Percentiles rank a stretch among this genome's conserved stretches.
phyloP scores from a whole-genome alignment of 2,113 vertebrate species.

The Actenoides lindsayi region DNA sequence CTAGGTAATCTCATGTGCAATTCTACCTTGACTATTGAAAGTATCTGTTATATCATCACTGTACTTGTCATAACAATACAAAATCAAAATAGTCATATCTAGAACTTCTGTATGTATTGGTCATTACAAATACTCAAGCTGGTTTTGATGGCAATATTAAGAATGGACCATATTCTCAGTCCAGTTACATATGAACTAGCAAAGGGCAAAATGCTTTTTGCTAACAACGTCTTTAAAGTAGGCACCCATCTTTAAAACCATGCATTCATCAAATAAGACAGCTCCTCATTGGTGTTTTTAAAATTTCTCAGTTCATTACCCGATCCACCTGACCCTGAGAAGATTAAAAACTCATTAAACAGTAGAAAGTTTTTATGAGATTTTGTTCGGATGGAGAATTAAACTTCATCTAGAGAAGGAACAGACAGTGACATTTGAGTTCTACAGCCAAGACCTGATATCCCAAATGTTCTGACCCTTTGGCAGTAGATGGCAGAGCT shows the following conservation, averaged over 20 bases:
- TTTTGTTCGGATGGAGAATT: neutral
- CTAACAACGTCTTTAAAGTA: neutral
- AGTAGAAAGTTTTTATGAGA: neutral
- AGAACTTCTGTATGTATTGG: neutral
- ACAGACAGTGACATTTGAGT: neutral
- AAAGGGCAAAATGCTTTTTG: neutral
- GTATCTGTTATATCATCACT: neutral
- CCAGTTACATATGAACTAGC: neutral
- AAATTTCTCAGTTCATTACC: neutral
- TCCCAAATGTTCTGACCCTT: neutral
- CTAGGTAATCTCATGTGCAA: neutral
- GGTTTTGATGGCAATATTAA: neutral
- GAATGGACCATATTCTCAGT: neutral
- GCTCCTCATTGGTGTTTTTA: neutral
- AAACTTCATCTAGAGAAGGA: neutral
- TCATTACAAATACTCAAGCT: neutral
- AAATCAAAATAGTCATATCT: neutral
- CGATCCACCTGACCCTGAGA: neutral
- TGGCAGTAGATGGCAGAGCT: neutral
- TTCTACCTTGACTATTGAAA: neutral
- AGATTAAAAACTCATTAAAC: neutral
- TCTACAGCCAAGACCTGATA: neutral
- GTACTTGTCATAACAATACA: neutral
- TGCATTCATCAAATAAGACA: neutral
- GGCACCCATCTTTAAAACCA: neutral